Evolutionary conservation across 2,888 invertebrate genomes (phyloP), one percentile per base, ranked within the genome.

Genomic region (Netelia inedita): DNA sequence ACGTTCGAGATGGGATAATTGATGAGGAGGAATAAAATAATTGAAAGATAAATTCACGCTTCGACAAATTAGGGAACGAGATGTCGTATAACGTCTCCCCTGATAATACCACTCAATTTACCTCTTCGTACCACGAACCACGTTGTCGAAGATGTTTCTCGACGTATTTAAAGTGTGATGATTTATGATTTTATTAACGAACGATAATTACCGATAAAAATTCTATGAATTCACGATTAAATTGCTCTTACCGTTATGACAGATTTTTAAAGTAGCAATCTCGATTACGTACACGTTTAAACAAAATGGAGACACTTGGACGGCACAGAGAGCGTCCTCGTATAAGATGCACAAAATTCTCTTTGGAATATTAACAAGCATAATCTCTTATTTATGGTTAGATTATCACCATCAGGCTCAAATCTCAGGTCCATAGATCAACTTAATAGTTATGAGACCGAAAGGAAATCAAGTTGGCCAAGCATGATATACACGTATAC

Each of bases 1-100:
- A 73, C 72, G 69, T 69, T 71, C 71, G 82, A 87, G 86, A 65
- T 72, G 72, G 84, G 89, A 89, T 91, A 92, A 93, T 92, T 92
- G 92, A 93, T 92, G 92, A 92, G 90, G 90, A 89, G 89, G 90
- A 90, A 91, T 89, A 88, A 91, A 91, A 91, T 90, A 91, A 92
- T 91, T 91, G 90, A 89, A 89, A 89, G 89, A 91, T 92, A 91
- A 91, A 91, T 91, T 89, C 85, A 86, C 87, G 85, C 85, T 86
- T 80, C 85, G 89, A 86, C 89, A 90, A 90, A 88, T 90, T 90
- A 85, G 86, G 88, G 85, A 85, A 85, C 85, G 86, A 88, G 81
- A 46, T 73, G 5, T 50, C 21, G 6, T 46, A 53, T 71, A 50
- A 35, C 65, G 43, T 71, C 41, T 76, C 76, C 73, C 72, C 76